These are phyloP conservation scores for Cydia splendana DNA, from an alignment of 1,140 invertebrate genomes.

Conservation along the genomic window DNA sequence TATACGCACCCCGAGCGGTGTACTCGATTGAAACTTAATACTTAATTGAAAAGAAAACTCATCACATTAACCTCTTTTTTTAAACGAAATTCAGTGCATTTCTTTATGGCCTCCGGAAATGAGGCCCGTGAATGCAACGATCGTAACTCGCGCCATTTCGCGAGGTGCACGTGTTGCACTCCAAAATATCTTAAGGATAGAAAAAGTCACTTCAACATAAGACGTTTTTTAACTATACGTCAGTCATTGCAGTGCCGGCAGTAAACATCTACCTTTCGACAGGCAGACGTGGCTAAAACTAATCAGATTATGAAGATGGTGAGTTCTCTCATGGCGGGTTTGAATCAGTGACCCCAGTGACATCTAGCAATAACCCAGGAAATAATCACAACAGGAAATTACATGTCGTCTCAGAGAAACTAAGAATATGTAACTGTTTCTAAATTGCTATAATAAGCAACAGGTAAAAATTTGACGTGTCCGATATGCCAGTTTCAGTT, in stretches of 20 bases:
- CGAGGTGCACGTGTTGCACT: not conserved
- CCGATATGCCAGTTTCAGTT: too few species aligned
- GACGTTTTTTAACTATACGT: not conserved
- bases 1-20: too few species aligned
- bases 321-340: not conserved
- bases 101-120: constrained; percentile 8
- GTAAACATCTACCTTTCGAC: constrained; percentile 4
- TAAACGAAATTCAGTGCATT: not conserved
- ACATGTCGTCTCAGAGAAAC: too few species aligned
- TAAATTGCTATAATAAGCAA: too few species aligned
- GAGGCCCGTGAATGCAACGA: constrained; percentile 11
- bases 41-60: not conserved
- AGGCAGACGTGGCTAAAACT: constrained; percentile 6
- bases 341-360: not conserved
- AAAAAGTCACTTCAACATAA: not conserved
- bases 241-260: not conserved
- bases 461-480: too few species aligned
- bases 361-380: not conserved
- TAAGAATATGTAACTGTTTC: too few species aligned
- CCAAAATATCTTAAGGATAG: not conserved
- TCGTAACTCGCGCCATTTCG: constrained; percentile 18
- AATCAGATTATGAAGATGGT: not conserved
- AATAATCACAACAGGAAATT: not conserved
- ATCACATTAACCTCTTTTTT: constrained; percentile 15
- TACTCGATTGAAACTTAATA: too few species aligned